Evolutionary conservation across 2,797 vertebrate species (phyloP), one percentile per base, ranked within the genome.

Genomic region (Sebastes itinus): DNA sequence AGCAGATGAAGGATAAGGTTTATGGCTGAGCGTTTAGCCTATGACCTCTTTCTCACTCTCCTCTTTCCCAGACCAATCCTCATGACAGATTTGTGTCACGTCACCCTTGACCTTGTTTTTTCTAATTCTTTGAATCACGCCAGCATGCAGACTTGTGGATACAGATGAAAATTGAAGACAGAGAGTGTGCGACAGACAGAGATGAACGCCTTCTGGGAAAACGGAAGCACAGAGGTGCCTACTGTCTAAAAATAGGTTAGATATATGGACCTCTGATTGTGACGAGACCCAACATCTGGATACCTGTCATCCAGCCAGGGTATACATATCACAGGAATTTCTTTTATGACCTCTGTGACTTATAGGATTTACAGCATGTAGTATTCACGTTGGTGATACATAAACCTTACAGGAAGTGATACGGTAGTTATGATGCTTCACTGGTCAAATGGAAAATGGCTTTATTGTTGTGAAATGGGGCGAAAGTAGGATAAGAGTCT

Each of bases 121-220:
- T 66, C 60, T 22, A 62, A 61, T 25, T 54, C 6, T 72, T 32
- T 66, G 58, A 79, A 55, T 76, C 58, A 35, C 11, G 20, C 56
- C 23, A 68, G 60, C 23, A 4, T 54, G 67, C 20, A 66, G 25
- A 75, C 54, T 60, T 72, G 65, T 66, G 56, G 54, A 79, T 64
- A 28, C 6, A 61, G 68, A 83, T 18, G 32, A 78, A 30, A 67
- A 16, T 7, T 59, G 33, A 33, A 58, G 54, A 74, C 28, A 62
- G 33, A n/a, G 27, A 74, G 77, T 6, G 35, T 72, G 75, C 75
- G 82, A 84, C 66, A 64, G 74, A 20, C 18, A 76, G 63, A 76
- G 63, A 91, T 88, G 33, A 84, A 92, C 77, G 62, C n/a, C 46
- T 60, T 86, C 49, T 89, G 87, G 80, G 71, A 68, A 89, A 79